These are phyloP conservation scores for Stegastes partitus DNA, from an alignment of 2,113 vertebrate species.

Conservation along the genomic window DNA sequence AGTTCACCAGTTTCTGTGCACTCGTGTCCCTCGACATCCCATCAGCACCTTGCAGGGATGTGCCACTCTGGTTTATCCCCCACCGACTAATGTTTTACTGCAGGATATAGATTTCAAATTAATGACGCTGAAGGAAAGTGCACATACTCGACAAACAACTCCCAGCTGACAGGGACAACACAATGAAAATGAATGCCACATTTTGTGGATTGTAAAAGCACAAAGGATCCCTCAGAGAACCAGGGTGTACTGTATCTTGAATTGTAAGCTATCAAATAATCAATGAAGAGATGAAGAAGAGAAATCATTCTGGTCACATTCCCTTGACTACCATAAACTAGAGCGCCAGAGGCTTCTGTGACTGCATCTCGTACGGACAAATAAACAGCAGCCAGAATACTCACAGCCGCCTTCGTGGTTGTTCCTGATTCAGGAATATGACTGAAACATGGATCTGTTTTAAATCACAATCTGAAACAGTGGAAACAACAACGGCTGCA, in stretches of 20 bases:
- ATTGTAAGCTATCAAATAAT: neutral
- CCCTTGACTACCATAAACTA: neutral
- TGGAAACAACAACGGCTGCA: too few relatives aligned
- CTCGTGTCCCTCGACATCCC: neutral
- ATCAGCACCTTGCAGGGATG: neutral
- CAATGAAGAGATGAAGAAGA: neutral
- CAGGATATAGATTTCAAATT: slow-evolving; percentile 7
- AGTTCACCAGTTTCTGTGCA: neutral
- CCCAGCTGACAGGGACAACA: too few relatives aligned
- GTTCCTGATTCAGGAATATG: too few relatives aligned
- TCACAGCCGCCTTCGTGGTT: too few relatives aligned
- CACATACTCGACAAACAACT: neutral
- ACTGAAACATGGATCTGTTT: too few relatives aligned
- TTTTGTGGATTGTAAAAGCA: neutral
- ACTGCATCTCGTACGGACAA: neutral
- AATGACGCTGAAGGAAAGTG: neutral
- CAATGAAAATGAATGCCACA: neutral
- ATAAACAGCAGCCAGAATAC: too few relatives aligned
- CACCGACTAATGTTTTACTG: neutral
- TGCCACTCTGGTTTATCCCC: neutral
- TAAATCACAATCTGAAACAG: too few relatives aligned
- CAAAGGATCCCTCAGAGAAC: neutral
- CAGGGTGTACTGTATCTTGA: neutral
- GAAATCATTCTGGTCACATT: neutral
- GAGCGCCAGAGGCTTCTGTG: neutral